Evolutionary conservation across 2,888 invertebrate genomes (phyloP).

Genomic region (Melinaea menophilus): DNA sequence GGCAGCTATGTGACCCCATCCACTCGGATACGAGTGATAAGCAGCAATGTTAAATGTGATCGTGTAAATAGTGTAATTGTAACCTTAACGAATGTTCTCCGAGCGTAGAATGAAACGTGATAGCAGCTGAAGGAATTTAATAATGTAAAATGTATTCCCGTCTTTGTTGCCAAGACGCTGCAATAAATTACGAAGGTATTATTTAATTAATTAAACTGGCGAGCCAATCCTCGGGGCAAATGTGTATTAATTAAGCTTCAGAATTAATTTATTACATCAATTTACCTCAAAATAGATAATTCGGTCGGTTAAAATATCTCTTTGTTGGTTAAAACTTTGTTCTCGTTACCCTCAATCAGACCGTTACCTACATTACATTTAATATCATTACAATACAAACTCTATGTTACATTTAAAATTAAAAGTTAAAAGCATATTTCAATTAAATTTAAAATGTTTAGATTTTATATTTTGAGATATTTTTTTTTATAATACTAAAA

Average conservation of each 20-base stretch:
- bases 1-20: too few species aligned
- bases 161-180: conserved; percentile 45
- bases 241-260: conserved; percentile 26
- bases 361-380: too few species aligned
- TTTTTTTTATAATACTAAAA: too few species aligned
- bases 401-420: too few species aligned
- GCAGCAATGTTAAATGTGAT: too few species aligned
- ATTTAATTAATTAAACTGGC: conserved; percentile 41
- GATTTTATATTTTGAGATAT: too few species aligned
- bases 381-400: too few species aligned
- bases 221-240: conserved; percentile 23
- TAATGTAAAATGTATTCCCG: conserved; percentile 42
- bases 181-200: conserved; percentile 47
- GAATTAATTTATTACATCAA: conserved; percentile 21
- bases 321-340: not conserved
- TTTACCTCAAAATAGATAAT: conserved; percentile 5
- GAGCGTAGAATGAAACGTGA: conserved; percentile 20
- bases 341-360: too few species aligned
- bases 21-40: too few species aligned
- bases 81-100: conserved; percentile 12
- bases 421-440: too few species aligned
- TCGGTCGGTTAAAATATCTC: conserved; percentile 1
- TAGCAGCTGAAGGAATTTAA: conserved; percentile 44
- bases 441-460: too few species aligned
- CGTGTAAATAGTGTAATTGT: not conserved